Percentiles rank a stretch among this genome's conserved stretches.
phyloP scores from a whole-genome alignment of 2,888 invertebrate genomes.

The Anoncus sp. region DNA sequence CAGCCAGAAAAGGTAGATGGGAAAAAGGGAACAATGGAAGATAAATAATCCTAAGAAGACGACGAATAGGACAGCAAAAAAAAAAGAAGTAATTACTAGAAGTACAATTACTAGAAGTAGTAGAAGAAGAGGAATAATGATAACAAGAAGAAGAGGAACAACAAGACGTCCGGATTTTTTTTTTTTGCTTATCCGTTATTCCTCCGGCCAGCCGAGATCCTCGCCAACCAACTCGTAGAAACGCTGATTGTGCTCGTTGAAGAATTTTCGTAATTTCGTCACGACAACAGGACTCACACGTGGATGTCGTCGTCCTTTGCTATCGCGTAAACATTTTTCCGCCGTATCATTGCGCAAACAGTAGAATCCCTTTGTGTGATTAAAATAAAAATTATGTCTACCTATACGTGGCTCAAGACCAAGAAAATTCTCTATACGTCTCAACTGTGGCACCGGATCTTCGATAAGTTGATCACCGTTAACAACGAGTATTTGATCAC shows the following conservation, averaged over 20 bases:
- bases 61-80: conserved; percentile 49
- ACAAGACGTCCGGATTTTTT: not conserved
- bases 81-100: conserved; percentile 42
- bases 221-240: conserved; percentile 97
- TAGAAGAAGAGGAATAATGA: conserved; percentile 33
- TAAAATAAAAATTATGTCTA: conserved; percentile 97
- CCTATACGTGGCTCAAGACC: conserved; percentile 89
- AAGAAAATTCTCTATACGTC: conserved; percentile 94
- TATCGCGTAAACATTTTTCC: conserved; percentile 92
- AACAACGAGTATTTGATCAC: conserved; percentile 96
- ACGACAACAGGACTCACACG: conserved; percentile 92
- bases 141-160: conserved; percentile 39
- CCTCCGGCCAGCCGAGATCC: conserved; percentile 97
- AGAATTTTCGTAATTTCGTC: conserved; percentile 92
- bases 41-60: conserved; percentile 58
- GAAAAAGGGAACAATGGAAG: conserved; percentile 44
- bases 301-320: conserved; percentile 94
- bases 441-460: conserved; percentile 94
- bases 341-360: conserved; percentile 94
- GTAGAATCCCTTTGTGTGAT: conserved; percentile 98
- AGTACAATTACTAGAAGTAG: conserved; percentile 45
- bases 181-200: conserved; percentile 84
- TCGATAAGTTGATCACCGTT: conserved; percentile 97
- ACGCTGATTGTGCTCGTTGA: conserved; percentile 95
- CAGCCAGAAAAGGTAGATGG: not conserved